phyloP scores from a whole-genome alignment of 1,140 invertebrate species.

The Thaumatotibia leucotreta region DNA sequence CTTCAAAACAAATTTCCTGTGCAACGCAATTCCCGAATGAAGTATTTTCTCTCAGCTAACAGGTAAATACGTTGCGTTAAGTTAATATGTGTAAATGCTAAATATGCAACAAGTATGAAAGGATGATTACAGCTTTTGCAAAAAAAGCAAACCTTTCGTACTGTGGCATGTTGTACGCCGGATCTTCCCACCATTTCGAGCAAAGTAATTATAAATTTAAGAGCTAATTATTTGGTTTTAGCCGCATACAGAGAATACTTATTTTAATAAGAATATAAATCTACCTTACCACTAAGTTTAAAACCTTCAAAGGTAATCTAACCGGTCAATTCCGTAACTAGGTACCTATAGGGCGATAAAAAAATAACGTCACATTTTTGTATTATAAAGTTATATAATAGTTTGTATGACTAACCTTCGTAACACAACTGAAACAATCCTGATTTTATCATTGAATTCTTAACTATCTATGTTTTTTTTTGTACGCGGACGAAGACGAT shows the following conservation, averaged over 20 bases:
- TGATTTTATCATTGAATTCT: too few relatives aligned
- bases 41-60: not conserved
- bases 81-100: not conserved
- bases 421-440: too few relatives aligned
- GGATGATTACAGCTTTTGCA: not conserved
- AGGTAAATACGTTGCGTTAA: not conserved
- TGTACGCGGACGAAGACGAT: too few relatives aligned
- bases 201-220: not conserved
- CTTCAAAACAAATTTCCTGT: constrained; percentile 23
- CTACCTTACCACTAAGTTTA: too few relatives aligned
- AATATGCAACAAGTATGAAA: not conserved
- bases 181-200: not conserved
- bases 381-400: too few relatives aligned
- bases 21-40: not conserved
- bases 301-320: too few relatives aligned
- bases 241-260: not conserved
- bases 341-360: too few relatives aligned
- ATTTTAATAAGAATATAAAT: too few relatives aligned
- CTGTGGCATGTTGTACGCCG: not conserved
- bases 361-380: too few relatives aligned
- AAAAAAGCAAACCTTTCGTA: not conserved
- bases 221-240: not conserved
- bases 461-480: too few relatives aligned
- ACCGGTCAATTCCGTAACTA: too few relatives aligned
- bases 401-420: too few relatives aligned